Base-by-base conservation (phyloP, 2,888 invertebrate genomes). In the Eilema sororculum region DNA sequence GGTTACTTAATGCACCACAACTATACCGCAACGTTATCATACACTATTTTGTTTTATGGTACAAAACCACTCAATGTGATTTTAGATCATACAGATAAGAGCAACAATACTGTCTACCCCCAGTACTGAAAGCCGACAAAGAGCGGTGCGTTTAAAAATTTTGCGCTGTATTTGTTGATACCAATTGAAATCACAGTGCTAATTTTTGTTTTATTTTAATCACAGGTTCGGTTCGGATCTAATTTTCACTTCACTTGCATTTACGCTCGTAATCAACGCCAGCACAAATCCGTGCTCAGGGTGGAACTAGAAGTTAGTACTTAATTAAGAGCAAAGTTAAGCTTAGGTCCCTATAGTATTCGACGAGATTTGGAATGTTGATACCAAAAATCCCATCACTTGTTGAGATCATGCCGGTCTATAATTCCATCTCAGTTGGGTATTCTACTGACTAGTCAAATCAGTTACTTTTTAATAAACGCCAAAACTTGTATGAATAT, bases 41-140 rank as follows among this genome's bases (percentile, higher is more conserved):
- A 13, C 13, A 46, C 20, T 46, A 6, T 20, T 46, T 62, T 58
- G 70, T 65, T 77, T 63, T 46, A 66, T 56, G 67, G 65, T 68
- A 67, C 74, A 75, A 65, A 69, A 67, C 67, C 67, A 73, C 74
- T 75, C 64, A 46, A 22, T 60, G 37, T 12, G 79, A 74, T 71
- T 66, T 64, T 25, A 60, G 81, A 80, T 81, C 72, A 28, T 28
- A 30, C 13, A 67, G 76, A 79, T 81, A 74, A 73, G 66, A 46
- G 57, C 72, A 24, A 73, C 75, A 73, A 69, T 72, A 65, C 30
- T 57, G 58, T 58, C 59, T 60, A 67, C 71, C 73, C 68, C 67
- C 68, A 52, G n/a, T 16, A 22, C 37, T 46, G 52, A 24, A 28
- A 64, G 71, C 81, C 77, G 81, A 72, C 80, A 76, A 24, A 68